These are phyloP conservation scores for Pristionchus arcanus DNA, from an alignment of 2,888 invertebrate genomes.

Conservation along the genomic window DNA sequence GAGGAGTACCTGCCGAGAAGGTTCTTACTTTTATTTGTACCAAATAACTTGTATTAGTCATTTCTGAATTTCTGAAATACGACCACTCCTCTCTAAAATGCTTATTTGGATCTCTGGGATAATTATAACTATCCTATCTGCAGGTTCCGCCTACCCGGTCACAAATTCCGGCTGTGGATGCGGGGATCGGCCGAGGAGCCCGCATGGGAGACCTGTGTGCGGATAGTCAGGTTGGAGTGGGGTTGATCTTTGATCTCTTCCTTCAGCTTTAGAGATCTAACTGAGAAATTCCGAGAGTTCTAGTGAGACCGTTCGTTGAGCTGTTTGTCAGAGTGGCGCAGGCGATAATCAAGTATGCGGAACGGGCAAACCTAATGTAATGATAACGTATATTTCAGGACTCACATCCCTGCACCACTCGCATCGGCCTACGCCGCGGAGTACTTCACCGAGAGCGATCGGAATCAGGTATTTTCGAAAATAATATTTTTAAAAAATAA, in stretches of 20 bases:
- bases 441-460: slow-evolving; percentile 63
- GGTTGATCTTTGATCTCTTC: neutral
- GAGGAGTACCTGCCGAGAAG: slow-evolving; percentile 69
- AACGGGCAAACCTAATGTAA: neutral
- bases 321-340: no score
- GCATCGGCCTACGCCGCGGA: slow-evolving; percentile 69
- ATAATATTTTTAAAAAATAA: neutral
- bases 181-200: slow-evolving; percentile 62
- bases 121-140: neutral
- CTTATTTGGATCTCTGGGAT: neutral
- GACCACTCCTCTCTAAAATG: no score
- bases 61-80: no score
- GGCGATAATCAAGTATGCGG: no score
- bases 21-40: neutral
- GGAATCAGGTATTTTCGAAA: slow-evolving; percentile 50
- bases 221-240: slow-evolving; percentile 62
- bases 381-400: slow-evolving; percentile 3
- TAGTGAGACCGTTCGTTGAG: no score
- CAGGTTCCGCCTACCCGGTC: slow-evolving; percentile 63
- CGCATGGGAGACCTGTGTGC: slow-evolving; percentile 71
- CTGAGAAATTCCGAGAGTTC: no score
- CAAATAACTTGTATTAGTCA: neutral
- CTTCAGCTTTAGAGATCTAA: neutral
- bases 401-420: slow-evolving; percentile 69
- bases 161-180: slow-evolving; percentile 65